A percentile compares a stretch with the other conserved stretches of the same genome.
These are phyloP conservation scores for Plusia festucae DNA, from an alignment of 2,888 invertebrate genomes.

Conservation along the genomic window DNA sequence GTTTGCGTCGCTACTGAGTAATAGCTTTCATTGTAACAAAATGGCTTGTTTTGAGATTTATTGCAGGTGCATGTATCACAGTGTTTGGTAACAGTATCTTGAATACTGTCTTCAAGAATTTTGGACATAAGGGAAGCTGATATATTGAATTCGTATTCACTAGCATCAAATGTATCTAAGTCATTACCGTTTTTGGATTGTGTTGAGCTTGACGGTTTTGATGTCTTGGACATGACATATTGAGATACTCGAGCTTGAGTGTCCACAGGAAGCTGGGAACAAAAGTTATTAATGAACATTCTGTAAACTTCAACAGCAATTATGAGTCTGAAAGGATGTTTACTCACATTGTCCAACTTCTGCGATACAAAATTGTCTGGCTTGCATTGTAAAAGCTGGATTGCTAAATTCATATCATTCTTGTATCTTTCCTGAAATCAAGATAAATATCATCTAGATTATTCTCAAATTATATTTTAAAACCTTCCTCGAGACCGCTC, in stretches of 20 bases:
- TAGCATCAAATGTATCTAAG: slow-evolving; percentile 88
- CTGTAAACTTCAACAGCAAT: slow-evolving; percentile 26
- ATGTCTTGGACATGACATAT: slow-evolving; percentile 91
- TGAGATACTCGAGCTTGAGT: slow-evolving; percentile 96
- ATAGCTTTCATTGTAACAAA: slow-evolving; percentile 87
- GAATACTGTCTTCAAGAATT: slow-evolving; percentile 96
- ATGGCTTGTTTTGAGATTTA: slow-evolving; percentile 86
- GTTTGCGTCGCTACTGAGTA: slow-evolving; percentile 92
- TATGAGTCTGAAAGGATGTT: slow-evolving; percentile 26
- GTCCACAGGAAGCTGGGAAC: slow-evolving; percentile 95
- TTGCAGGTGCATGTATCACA: slow-evolving; percentile 95
- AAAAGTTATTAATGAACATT: slow-evolving; percentile 40
- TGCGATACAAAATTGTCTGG: slow-evolving; percentile 98
- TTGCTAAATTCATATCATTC: slow-evolving; percentile 97
- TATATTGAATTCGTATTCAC: slow-evolving; percentile 91
- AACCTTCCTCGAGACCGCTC: no score
- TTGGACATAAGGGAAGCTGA: slow-evolving; percentile 97
- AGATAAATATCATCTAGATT: no score
- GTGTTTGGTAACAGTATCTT: slow-evolving; percentile 94
- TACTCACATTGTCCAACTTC: slow-evolving; percentile 95
- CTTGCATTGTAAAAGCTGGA: slow-evolving; percentile 98
- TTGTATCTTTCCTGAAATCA: slow-evolving; percentile 97
- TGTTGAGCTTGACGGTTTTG: slow-evolving; percentile 81
- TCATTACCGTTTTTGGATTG: slow-evolving; percentile 80
- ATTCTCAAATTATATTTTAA: no score